Evolutionary conservation across 2,113 vertebrate genomes (phyloP).

Genomic region (Haplotaxodon microlepis): DNA sequence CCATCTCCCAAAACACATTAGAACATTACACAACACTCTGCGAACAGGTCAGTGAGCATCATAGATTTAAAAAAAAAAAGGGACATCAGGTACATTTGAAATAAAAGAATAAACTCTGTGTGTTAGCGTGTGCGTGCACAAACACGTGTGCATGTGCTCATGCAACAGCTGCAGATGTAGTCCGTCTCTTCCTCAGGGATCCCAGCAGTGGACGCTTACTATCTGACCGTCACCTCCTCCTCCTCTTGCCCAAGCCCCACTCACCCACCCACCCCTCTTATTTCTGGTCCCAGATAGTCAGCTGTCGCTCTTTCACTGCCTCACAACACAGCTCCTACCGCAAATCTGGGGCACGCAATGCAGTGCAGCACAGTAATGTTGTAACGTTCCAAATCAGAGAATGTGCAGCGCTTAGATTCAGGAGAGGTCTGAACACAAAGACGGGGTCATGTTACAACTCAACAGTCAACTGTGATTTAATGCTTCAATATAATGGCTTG

Average conservation of each 20-base stretch:
- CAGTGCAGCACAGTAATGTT: neutral
- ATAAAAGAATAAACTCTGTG: constrained; percentile 6
- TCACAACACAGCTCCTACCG: neutral
- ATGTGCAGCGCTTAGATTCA: neutral
- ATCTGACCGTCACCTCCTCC: neutral
- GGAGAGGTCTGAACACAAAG: neutral
- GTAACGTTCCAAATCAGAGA: neutral
- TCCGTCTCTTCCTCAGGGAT: constrained; percentile 43
- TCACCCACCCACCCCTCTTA: neutral
- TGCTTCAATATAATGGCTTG: neutral
- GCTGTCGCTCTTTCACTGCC: constrained; percentile 62
- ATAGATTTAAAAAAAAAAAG: neutral
- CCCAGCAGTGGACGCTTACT: constrained; percentile 28
- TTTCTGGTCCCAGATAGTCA: constrained; percentile 37
- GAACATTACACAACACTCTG: neutral
- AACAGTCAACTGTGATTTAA: neutral
- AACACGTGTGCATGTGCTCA: neutral
- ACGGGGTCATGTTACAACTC: neutral
- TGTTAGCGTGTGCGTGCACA: neutral
- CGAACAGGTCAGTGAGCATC: constrained; percentile 26
- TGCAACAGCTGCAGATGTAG: constrained; percentile 57
- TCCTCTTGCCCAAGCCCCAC: neutral
- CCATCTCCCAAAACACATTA: neutral
- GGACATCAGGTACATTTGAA: neutral
- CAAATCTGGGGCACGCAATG: constrained; percentile 45